These are phyloP conservation scores for Pristionchus maxplancki DNA, from an alignment of 2,888 invertebrate species.

Conservation along the genomic window DNA sequence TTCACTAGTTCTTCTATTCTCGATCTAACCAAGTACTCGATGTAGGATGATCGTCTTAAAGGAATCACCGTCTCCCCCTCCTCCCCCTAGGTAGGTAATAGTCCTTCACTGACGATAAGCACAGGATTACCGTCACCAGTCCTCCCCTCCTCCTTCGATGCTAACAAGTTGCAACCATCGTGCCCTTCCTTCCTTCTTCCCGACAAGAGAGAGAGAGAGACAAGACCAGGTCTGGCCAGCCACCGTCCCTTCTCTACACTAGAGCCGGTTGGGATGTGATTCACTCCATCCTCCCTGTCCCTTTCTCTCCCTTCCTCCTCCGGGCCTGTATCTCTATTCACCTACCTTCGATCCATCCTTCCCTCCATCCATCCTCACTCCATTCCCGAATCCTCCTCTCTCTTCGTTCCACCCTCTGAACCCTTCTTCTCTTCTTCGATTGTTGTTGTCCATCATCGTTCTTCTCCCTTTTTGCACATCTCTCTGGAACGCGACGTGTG, in stretches of 20 bases:
- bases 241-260: conserved; percentile 2
- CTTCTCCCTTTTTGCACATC: neutral
- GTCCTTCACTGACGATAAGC: neutral
- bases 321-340: conserved; percentile 23
- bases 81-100: neutral
- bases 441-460: neutral
- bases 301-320: conserved; percentile 30
- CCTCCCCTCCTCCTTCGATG: neutral
- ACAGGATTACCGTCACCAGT: neutral
- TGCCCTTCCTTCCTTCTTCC: neutral
- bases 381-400: neutral
- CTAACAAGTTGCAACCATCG: neutral
- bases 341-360: neutral
- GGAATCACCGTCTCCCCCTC: neutral
- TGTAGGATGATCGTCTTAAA: conserved; percentile 19
- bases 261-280: conserved; percentile 27
- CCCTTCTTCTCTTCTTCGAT: neutral
- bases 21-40: conserved; percentile 8
- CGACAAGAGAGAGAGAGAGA: conserved; percentile 25
- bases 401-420: neutral
- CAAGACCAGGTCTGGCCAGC: neutral
- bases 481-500: neutral
- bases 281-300: neutral
- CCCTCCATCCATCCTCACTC: neutral
- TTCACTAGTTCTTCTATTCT: neutral